Evolutionary conservation across 2,113 vertebrate genomes (phyloP), one percentile per base, ranked within the genome.

Genomic region (Gasterosteus aculeatus): DNA sequence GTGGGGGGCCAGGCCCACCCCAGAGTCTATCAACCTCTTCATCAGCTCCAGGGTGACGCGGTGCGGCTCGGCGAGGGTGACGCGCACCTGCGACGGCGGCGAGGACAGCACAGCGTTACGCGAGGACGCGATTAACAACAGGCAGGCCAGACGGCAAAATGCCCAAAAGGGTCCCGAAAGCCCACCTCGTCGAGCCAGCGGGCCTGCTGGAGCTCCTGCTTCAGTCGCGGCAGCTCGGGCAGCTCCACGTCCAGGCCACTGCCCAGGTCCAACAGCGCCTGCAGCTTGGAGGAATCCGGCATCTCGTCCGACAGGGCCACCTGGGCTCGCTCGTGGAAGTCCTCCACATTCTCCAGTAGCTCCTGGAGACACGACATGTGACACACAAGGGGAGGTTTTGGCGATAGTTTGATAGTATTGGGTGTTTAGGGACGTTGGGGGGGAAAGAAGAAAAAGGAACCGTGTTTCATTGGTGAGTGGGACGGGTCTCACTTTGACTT

Each of bases 111-210:
- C 1, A 0, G 53, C 6, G n/a, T 75, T 69, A 59, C 11, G 35
- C 14, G 7, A 66, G 3, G 38, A 53, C 16, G 1, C 6, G 33
- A 49, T 7, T 12, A 35, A 35, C 3, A 38, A 42, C 7, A 31
- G 10, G 8, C 18, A 7, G 4, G n/a, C 10, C 22, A 42, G 49
- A 47, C 16, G 6, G 2, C 16, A 18, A 1, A 5, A 19, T 1
- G 22, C 26, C 49, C 8, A 19, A 22, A 44, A 10, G 49, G 49
- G 46, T 35, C 11, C 53, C 10, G 2, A 6, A 9, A 3, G 2
- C 77, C 16, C n/a, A 93, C 98, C 94, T 99, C 97, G 70, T 99
- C 98, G n/a, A 99, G 93, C 98, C 98, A 99, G 67, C 98, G 96
- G 0, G 97, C 98, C 90, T 99, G 98, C 86, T 97, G 96, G 29